phyloP scores from a whole-genome alignment of 1,140 invertebrate species.

The Drosophila carrolli region DNA sequence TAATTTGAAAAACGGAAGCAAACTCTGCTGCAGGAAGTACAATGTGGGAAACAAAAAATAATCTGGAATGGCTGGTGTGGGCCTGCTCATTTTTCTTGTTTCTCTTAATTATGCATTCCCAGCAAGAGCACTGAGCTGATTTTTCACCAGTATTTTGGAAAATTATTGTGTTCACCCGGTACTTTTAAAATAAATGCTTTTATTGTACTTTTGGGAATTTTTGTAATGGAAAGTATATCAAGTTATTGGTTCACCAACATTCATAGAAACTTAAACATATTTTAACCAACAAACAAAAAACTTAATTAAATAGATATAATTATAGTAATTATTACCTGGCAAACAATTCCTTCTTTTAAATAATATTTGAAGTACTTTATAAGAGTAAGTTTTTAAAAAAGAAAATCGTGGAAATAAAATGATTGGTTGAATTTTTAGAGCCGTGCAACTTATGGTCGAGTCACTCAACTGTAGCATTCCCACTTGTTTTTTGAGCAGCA shows the following conservation, averaged over 20 bases:
- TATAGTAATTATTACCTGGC: no score
- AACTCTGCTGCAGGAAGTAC: constrained; percentile 26
- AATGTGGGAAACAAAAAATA: constrained; percentile 35
- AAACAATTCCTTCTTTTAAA: no score
- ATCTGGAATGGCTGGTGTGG: constrained; percentile 33
- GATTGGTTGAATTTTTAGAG: not conserved
- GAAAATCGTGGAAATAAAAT: no score
- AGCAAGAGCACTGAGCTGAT: constrained; percentile 28
- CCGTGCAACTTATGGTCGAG: constrained; percentile 2
- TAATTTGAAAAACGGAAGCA: constrained; percentile 57
- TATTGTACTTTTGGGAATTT: not conserved
- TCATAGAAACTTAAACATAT: no score
- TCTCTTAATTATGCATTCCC: constrained; percentile 63
- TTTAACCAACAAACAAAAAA: no score
- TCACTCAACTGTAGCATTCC: constrained; percentile 1
- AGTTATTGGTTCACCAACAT: no score
- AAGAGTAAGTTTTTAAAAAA: no score
- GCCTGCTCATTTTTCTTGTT: constrained; percentile 50
- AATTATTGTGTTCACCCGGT: not conserved
- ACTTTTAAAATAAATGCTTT: not conserved
- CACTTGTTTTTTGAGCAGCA: constrained; percentile 3
- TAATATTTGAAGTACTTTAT: no score
- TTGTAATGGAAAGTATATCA: no score
- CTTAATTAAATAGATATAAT: no score
- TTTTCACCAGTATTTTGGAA: not conserved